Base-by-base conservation (phyloP, 1,140 invertebrate species). In the Popillia japonica region DNA sequence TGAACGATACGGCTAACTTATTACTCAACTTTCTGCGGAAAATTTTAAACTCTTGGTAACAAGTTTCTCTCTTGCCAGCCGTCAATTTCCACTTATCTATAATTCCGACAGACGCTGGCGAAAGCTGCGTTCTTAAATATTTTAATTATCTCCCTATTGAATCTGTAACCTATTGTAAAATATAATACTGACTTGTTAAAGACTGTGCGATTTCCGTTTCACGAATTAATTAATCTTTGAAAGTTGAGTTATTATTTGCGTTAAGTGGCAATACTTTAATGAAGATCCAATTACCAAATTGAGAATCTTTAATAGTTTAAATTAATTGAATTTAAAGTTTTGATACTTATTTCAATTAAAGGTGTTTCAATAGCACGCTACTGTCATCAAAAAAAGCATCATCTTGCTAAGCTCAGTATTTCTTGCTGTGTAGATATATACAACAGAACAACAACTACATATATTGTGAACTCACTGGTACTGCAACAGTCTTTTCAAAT, bases 1-100 rank as follows among this genome's bases (percentile, higher is more conserved):
- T 27, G 20, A 27, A 68, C 7, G 61, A 34, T 34, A 27, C 3
- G 22, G 61, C 27, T 68, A 68, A 68, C 22, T 10, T 68, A 68
- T 68, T 68, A 9, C 22, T 68, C 27, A 68, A 68, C 11, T 34
- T 17, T 9, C 27, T 34, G 27, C 22, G 9, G 27, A 10, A 68
- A 68, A 68, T 68, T 68, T 68, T 68, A 68, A 68, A 68, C 61
- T 68, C 22, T 27, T 22, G 22, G 23, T 68, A 27, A 68, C 22
- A 68, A 68, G 61, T 68, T 68, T 68, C 61, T 27, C 61, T 27
- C 61, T 68, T 23, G 23, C 61, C 61, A 68, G 61, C 61, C 61
- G 61, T 68, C 61, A 27, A 68, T 68, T 27, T 68, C 61, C 61
- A 17, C 27, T 34, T 68, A 68, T 68, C 27, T 20, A 68, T 68